These are phyloP conservation scores for Siniperca scherzeri DNA, from an alignment of 2,797 vertebrate genomes.

Conservation along the genomic window DNA sequence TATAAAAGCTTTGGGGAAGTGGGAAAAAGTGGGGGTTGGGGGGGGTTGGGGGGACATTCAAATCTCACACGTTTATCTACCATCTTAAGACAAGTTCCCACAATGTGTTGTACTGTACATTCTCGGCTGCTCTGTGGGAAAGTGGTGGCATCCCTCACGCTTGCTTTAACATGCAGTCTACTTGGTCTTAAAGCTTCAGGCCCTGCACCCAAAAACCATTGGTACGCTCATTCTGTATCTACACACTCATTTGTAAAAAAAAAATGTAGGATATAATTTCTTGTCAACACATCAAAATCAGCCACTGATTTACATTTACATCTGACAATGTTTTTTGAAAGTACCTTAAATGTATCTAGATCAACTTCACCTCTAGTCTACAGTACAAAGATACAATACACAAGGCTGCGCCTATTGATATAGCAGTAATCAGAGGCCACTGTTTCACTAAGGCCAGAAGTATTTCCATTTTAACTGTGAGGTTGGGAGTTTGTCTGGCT, in stretches of 20 bases:
- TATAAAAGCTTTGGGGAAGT: constrained; percentile 83
- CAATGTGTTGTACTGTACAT: constrained; percentile 77
- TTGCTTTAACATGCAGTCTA: constrained; percentile 66
- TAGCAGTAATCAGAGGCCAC: constrained; percentile 74
- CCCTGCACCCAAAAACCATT: constrained; percentile 52
- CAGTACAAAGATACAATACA: constrained; percentile 81
- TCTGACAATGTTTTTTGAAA: constrained; percentile 66
- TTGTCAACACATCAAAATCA: constrained; percentile 75
- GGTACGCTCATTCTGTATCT: constrained; percentile 58
- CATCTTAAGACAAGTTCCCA: constrained; percentile 74
- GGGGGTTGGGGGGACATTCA: constrained; percentile 45
- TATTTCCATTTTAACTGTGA: constrained; percentile 43
- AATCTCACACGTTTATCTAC: constrained; percentile 80
- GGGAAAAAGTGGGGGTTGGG: constrained; percentile 30
- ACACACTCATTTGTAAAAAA: constrained; percentile 67
- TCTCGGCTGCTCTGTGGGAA: constrained; percentile 70
- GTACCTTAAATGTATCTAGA: constrained; percentile 79
- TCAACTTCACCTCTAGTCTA: constrained; percentile 80
- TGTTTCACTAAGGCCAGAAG: constrained; percentile 70
- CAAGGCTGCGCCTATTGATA: constrained; percentile 72
- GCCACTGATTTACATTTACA: constrained; percentile 80
- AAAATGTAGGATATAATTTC: constrained; percentile 70
- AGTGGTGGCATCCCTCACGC: constrained; percentile 63
- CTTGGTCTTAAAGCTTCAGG: constrained; percentile 77
- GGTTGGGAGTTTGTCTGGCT: constrained; percentile 44